A percentile compares a stretch with the other conserved stretches of the same genome.
Evolutionary conservation across 2,888 invertebrate species (phyloP).

Genomic region (Phymatocera aterrima): DNA sequence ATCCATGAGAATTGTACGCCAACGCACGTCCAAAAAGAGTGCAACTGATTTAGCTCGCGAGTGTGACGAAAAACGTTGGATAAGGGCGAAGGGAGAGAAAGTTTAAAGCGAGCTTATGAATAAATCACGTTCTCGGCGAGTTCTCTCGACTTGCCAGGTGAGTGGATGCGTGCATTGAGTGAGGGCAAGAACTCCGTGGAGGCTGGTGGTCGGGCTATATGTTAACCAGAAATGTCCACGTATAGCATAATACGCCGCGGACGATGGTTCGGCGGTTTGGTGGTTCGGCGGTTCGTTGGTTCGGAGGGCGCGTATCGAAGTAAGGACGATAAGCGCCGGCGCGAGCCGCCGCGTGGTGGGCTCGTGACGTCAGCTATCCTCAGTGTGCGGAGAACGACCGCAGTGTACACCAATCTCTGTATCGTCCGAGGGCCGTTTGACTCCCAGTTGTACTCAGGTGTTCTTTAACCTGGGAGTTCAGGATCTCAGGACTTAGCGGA

Average conservation of each 20-base stretch:
- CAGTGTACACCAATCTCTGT: conserved; percentile 68
- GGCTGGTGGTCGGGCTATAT: conserved; percentile 23
- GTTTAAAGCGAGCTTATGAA: conserved; percentile 36
- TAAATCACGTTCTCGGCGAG: conserved; percentile 30
- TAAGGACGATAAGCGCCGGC: conserved; percentile 63
- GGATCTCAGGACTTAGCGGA: conserved; percentile 8
- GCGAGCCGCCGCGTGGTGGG: conserved; percentile 72
- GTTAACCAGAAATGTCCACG: conserved; percentile 16
- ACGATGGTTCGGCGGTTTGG: conserved; percentile 17
- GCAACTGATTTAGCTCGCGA: conserved; percentile 8
- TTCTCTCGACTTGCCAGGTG: conserved; percentile 42
- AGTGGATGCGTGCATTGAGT: conserved; percentile 32
- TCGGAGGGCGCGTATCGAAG: conserved; percentile 54
- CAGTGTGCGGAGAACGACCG: conserved; percentile 74
- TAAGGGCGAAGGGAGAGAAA: not conserved
- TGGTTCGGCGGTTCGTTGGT: conserved; percentile 37
- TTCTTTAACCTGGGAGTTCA: conserved; percentile 14
- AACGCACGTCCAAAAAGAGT: not conserved
- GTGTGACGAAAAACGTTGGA: not conserved
- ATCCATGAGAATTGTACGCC: not conserved
- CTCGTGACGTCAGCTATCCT: conserved; percentile 72
- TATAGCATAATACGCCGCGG: not conserved
- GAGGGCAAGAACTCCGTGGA: conserved; percentile 21
- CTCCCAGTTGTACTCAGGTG: conserved; percentile 34
- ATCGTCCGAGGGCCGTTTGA: conserved; percentile 36